Evolutionary conservation across 1,140 invertebrate species (phyloP).

Genomic region (Brachionus sp.): DNA sequence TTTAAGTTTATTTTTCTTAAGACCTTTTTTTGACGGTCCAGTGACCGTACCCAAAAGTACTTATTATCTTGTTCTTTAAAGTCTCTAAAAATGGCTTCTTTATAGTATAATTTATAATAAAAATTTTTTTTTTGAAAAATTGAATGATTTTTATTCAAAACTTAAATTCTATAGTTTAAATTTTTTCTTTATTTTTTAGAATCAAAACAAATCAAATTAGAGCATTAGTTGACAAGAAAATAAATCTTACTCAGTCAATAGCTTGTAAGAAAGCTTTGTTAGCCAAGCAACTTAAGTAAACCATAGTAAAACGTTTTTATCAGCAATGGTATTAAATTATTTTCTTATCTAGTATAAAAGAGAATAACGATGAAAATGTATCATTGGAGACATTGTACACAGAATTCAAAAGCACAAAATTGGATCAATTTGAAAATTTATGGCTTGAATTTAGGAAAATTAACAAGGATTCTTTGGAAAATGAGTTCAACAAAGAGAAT

Average conservation of each 20-base stretch:
- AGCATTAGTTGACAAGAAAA: not conserved
- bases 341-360: not conserved
- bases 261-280: not conserved
- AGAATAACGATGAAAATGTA: not conserved
- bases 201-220: not conserved
- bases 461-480: not conserved
- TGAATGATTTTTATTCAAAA: too few species aligned
- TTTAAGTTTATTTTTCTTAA: too few species aligned
- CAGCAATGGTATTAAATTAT: not conserved
- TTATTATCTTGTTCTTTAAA: too few species aligned
- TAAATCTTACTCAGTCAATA: not conserved
- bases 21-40: too few species aligned
- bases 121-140: too few species aligned
- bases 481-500: conserved; percentile 31
- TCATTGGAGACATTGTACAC: not conserved
- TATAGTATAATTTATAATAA: not conserved
- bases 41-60: too few species aligned
- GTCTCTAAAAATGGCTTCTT: too few species aligned
- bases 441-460: conserved; percentile 12
- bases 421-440: not conserved
- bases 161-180: too few species aligned
- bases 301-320: not conserved
- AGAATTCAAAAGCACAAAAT: not conserved
- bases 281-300: conserved; percentile 4
- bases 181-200: not conserved